phyloP scores from a whole-genome alignment of 2,888 invertebrate species.

The Tetanocera ferruginea region DNA sequence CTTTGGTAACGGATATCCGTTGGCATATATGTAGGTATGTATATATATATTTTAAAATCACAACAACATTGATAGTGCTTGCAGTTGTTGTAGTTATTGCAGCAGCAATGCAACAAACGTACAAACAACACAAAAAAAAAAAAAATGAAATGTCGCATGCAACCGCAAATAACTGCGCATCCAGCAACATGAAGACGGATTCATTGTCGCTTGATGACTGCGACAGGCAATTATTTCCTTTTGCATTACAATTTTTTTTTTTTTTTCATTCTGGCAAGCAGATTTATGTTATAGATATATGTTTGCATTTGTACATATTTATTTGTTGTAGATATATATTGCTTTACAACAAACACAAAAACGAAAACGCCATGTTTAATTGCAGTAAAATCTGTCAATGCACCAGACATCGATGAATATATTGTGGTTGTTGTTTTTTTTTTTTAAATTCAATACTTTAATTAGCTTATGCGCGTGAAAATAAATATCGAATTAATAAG shows the following conservation, averaged over 20 bases:
- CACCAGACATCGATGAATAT: not conserved
- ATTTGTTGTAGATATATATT: not conserved
- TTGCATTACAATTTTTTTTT: constrained; percentile 5
- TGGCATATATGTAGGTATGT: too few species aligned
- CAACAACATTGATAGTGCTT: not conserved
- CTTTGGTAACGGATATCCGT: constrained; percentile 25
- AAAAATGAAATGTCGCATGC: constrained; percentile 12
- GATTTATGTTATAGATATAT: not conserved
- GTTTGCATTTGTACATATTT: not conserved
- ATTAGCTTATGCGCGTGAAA: not conserved
- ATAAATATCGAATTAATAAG: not conserved
- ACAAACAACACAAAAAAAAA: too few species aligned
- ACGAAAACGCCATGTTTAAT: not conserved
- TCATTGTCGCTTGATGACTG: constrained; percentile 28
- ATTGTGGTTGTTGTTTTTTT: not conserved
- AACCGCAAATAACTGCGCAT: constrained; percentile 25
- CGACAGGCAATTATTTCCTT: constrained; percentile 34
- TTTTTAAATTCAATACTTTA: not conserved
- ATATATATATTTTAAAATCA: not conserved
- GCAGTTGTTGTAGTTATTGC: not conserved
- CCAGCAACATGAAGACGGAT: not conserved
- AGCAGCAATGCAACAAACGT: constrained; percentile 7
- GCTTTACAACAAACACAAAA: not conserved
- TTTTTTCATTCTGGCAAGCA: not conserved
- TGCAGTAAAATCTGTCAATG: constrained; percentile 9